phyloP scores from a whole-genome alignment of 1,140 invertebrate species.

The Trialeurodes vaporariorum region DNA sequence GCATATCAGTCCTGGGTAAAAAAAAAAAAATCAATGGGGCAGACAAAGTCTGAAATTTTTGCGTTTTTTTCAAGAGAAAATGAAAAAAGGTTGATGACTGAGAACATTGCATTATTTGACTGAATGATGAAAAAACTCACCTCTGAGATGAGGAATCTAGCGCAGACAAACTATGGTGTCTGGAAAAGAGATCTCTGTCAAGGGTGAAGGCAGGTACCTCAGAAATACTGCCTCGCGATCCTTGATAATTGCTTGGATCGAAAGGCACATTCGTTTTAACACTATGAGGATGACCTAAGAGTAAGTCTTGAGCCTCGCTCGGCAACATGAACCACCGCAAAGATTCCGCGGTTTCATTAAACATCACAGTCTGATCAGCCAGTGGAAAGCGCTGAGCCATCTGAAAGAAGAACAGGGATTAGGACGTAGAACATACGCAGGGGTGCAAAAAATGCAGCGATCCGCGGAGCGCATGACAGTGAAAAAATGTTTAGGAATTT shows the following conservation, averaged over 20 bases:
- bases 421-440: no score
- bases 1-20: no score
- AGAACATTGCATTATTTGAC: no score
- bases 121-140: no score
- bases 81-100: no score
- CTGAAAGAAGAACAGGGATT: slow-evolving; percentile 31
- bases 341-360: slow-evolving; percentile 49
- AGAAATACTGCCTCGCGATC: slow-evolving; percentile 27
- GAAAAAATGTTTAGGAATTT: no score
- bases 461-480: no score
- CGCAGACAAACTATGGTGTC: slow-evolving; percentile 48
- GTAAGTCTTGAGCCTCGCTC: slow-evolving; percentile 57
- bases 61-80: no score
- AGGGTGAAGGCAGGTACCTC: slow-evolving; percentile 23
- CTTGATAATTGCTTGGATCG: slow-evolving; percentile 40
- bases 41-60: no score
- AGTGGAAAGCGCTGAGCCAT: slow-evolving; percentile 57
- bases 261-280: slow-evolving; percentile 63
- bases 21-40: no score
- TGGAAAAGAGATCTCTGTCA: slow-evolving; percentile 13
- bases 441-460: no score
- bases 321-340: slow-evolving; percentile 79
- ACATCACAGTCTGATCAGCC: slow-evolving; percentile 57
- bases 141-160: slow-evolving; percentile 34
- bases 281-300: slow-evolving; percentile 56